Evolutionary conservation across 2,888 invertebrate species (phyloP).

Genomic region (Pristionchus fissidentatus): DNA sequence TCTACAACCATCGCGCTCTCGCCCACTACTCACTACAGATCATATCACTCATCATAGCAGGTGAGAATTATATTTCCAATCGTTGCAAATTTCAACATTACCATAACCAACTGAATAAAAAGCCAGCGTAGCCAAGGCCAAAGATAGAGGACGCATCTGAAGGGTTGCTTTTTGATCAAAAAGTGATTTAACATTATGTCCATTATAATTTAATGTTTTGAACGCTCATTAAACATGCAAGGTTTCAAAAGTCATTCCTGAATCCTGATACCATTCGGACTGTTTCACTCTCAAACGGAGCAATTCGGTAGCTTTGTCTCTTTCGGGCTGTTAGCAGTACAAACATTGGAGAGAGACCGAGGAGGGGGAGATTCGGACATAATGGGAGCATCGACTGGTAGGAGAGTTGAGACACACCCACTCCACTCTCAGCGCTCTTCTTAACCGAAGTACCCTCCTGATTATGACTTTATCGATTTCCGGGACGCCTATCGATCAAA

Average conservation of each 20-base stretch:
- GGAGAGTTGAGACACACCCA: neutral
- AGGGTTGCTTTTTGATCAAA: too few species aligned
- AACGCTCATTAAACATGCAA: too few species aligned
- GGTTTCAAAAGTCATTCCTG: too few species aligned
- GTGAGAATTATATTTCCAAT: constrained; percentile 77
- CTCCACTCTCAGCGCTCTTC: neutral
- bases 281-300: too few species aligned
- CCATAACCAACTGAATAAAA: neutral
- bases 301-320: too few species aligned
- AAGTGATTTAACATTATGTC: too few species aligned
- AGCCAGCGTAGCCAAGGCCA: neutral
- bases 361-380: constrained; percentile 25
- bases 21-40: constrained; percentile 90
- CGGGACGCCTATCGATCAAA: neutral
- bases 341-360: neutral
- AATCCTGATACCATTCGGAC: too few species aligned
- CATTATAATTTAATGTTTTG: too few species aligned
- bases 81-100: constrained; percentile 11
- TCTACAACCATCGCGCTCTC: constrained; percentile 88
- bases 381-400: constrained; percentile 9
- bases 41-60: constrained; percentile 90
- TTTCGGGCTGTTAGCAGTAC: neutral
- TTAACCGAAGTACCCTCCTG: too few species aligned
- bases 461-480: too few species aligned
- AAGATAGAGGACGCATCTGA: too few species aligned